Evolutionary conservation across 2,113 vertebrate species (phyloP).

Genomic region (Xyliphius kryptos): DNA sequence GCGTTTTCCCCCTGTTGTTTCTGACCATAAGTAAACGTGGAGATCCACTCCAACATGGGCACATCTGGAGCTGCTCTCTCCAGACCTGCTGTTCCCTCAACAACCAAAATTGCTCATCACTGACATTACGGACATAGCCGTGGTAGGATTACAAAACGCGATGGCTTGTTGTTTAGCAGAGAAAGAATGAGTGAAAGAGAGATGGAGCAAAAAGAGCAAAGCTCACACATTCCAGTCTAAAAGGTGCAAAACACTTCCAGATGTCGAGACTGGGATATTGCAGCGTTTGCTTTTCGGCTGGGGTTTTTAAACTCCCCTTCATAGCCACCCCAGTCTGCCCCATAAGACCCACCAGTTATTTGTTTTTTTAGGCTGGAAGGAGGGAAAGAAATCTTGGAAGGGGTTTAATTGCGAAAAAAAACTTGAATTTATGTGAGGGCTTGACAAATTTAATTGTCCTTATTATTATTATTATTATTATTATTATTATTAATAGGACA

Average conservation of each 20-base stretch:
- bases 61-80: constrained; percentile 55
- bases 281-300: constrained; percentile 58
- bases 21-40: constrained; percentile 45
- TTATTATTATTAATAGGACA: too few relatives aligned
- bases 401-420: too few relatives aligned
- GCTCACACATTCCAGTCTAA: constrained; percentile 60
- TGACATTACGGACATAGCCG: too few relatives aligned
- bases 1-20: constrained; percentile 48
- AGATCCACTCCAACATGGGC: constrained; percentile 31
- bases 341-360: too few relatives aligned
- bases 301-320: too few relatives aligned
- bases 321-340: too few relatives aligned
- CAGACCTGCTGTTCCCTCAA: constrained; percentile 44
- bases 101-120: constrained; percentile 44
- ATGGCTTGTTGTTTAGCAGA: constrained; percentile 44
- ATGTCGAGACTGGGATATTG: constrained; percentile 58
- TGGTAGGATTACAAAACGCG: too few relatives aligned
- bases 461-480: constrained; percentile 21
- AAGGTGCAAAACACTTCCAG: constrained; percentile 72
- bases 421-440: constrained; percentile 14
- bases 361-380: too few relatives aligned
- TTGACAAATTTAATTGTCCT: constrained; percentile 14
- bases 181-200: constrained; percentile 17
- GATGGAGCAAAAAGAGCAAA: constrained; percentile 47
- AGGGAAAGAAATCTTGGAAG: too few relatives aligned